A percentile compares a stretch with the other conserved stretches of the same genome.
phyloP scores from a whole-genome alignment of 2,797 vertebrate genomes.

The Parauchenoglanis ngamensis region DNA sequence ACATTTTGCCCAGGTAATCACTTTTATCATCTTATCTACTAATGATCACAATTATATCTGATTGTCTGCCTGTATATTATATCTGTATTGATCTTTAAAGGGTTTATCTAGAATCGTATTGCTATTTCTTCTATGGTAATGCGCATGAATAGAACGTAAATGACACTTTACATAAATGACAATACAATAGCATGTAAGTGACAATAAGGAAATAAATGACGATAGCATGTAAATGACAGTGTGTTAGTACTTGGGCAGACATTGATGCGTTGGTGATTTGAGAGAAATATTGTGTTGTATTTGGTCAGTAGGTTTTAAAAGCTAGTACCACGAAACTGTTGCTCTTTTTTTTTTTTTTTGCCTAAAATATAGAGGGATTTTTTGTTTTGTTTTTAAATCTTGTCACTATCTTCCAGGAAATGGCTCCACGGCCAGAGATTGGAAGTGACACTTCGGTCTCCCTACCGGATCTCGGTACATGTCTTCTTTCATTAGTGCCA shows the following conservation, averaged over 20 bases:
- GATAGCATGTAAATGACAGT: neutral
- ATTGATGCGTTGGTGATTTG: neutral
- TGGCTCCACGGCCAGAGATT: constrained; percentile 86
- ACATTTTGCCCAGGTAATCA: neutral
- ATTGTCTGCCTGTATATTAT: no score
- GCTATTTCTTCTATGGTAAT: neutral
- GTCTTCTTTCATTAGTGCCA: neutral
- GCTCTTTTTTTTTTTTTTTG: neutral
- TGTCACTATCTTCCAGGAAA: constrained; percentile 65
- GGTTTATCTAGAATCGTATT: neutral
- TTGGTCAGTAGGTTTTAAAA: neutral
- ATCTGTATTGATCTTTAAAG: neutral
- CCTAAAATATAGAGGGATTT: neutral
- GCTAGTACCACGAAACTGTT: neutral
- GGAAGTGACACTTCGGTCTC: constrained; percentile 65
- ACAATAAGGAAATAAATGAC: neutral
- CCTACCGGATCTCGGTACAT: constrained; percentile 57
- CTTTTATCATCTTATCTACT: neutral
- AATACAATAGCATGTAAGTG: neutral
- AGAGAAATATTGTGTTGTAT: neutral
- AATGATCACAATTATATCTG: neutral
- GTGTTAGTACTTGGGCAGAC: no score
- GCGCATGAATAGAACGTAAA: neutral
- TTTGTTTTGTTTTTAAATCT: neutral
- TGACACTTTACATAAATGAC: neutral